Percentiles rank a stretch among this genome's conserved stretches.
Evolutionary conservation across 2,888 invertebrate genomes (phyloP).

Genomic region (Ennomos fuscantarius): DNA sequence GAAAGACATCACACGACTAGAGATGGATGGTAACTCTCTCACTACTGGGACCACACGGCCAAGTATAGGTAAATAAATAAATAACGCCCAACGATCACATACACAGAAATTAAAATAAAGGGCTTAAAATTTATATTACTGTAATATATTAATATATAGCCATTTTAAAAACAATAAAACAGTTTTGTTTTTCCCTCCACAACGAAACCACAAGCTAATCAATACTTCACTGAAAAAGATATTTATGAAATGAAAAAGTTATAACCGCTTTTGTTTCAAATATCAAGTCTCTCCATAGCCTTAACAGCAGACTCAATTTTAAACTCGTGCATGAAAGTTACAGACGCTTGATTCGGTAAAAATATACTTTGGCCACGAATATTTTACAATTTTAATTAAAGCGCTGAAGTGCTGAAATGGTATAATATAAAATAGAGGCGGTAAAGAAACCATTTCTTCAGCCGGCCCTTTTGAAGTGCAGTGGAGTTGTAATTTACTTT

Average conservation of each 20-base stretch:
- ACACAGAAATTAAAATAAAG: too few relatives aligned
- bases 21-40: too few relatives aligned
- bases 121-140: too few relatives aligned
- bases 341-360: constrained; percentile 54
- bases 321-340: constrained; percentile 37
- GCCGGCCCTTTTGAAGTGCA: constrained; percentile 4
- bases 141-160: too few relatives aligned
- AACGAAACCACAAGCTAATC: too few relatives aligned
- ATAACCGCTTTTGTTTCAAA: constrained; percentile 7
- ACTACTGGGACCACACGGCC: too few relatives aligned
- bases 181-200: too few relatives aligned
- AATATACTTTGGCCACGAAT: constrained; percentile 56
- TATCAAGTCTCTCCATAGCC: constrained; percentile 16
- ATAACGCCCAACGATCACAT: too few relatives aligned
- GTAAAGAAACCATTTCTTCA: constrained; percentile 23
- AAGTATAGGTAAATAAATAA: too few relatives aligned
- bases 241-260: constrained; percentile 2
- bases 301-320: constrained; percentile 22
- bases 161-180: too few relatives aligned
- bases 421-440: constrained; percentile 22
- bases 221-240: too few relatives aligned
- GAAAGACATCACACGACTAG: too few relatives aligned
- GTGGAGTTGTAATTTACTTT: constrained; percentile 24
- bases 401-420: constrained; percentile 52
- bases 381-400: constrained; percentile 75